Conservation (phyloP, 2,888 invertebrate genomes). For the Orthonychiurus folsomi region DNA sequence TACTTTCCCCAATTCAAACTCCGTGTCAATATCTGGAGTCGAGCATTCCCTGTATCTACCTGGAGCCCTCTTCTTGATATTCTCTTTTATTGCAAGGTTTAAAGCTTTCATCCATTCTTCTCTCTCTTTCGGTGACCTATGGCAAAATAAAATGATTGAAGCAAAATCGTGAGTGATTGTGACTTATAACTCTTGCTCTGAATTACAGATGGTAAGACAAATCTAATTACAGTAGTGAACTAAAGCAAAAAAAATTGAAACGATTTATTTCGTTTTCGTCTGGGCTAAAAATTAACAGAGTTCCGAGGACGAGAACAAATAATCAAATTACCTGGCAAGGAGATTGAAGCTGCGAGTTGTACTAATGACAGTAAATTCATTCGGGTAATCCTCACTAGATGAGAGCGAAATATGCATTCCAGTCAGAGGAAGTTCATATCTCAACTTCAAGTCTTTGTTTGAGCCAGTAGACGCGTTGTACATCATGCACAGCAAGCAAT, state of each 20-base stretch:
- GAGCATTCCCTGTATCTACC: too few species aligned
- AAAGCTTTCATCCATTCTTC: slow-evolving; percentile 50
- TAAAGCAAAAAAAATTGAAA: too few species aligned
- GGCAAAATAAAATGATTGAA: too few species aligned
- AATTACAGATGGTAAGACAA: too few species aligned
- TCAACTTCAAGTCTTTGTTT: slow-evolving; percentile 43
- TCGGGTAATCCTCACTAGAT: slow-evolving; percentile 47
- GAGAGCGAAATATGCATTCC: slow-evolving; percentile 49
- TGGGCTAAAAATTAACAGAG: too few species aligned
- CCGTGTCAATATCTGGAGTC: slow-evolving; percentile 22
- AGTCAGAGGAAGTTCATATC: slow-evolving; percentile 49
- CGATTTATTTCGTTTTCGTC: too few species aligned
- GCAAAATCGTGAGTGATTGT: too few species aligned
- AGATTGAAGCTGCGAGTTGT: slow-evolving; percentile 51
- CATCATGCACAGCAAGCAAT: slow-evolving; percentile 47
- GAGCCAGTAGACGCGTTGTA: slow-evolving; percentile 42
- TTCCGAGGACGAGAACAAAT: too few species aligned
- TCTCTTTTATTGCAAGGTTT: slow-evolving; percentile 47
- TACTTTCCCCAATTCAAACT: slow-evolving; percentile 43
- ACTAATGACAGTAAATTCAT: slow-evolving; percentile 52
- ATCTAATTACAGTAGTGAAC: too few species aligned
- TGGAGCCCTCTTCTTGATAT: slow-evolving; percentile 45
- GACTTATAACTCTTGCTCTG: too few species aligned
- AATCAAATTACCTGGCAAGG: slow-evolving; percentile 46
- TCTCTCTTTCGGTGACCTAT: slow-evolving; percentile 47